Evolutionary conservation across 1,140 invertebrate genomes (phyloP).

Genomic region (Tetraneura akinire): DNA sequence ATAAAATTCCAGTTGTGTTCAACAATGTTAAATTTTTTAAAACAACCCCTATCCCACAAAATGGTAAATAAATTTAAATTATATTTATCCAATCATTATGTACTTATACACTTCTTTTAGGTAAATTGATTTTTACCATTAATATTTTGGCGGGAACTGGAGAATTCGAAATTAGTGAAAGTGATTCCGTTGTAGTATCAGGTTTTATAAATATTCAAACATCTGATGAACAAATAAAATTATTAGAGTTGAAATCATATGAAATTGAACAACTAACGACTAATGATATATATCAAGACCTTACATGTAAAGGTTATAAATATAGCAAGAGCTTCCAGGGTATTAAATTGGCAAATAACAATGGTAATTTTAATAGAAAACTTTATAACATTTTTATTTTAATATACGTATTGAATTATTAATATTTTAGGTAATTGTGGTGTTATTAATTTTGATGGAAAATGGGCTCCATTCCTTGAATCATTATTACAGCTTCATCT

Average conservation of each 20-base stretch:
- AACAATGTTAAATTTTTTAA: constrained; percentile 46
- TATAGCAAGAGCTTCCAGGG: constrained; percentile 34
- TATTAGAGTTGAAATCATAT: neutral
- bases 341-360: constrained; percentile 26
- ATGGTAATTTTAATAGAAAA: constrained; percentile 6
- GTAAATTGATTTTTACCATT: constrained; percentile 1
- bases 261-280: constrained; percentile 22
- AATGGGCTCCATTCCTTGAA: constrained; percentile 49
- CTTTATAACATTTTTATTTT: no score
- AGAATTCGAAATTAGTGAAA: constrained; percentile 41
- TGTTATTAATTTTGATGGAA: constrained; percentile 37
- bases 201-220: constrained; percentile 35
- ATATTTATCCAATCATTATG: neutral
- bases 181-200: constrained; percentile 9
- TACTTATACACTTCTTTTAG: neutral
- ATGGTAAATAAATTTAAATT: neutral
- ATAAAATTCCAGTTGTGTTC: constrained; percentile 20
- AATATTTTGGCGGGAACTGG: constrained; percentile 41
- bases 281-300: constrained; percentile 46
- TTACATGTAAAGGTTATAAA: constrained; percentile 43
- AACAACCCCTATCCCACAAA: neutral
- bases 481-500: constrained; percentile 47
- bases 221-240: constrained; percentile 29
- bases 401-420: neutral
- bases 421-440: constrained; percentile 25